Base-by-base conservation (phyloP, 2,888 invertebrate genomes). In the Molorchus minor region DNA sequence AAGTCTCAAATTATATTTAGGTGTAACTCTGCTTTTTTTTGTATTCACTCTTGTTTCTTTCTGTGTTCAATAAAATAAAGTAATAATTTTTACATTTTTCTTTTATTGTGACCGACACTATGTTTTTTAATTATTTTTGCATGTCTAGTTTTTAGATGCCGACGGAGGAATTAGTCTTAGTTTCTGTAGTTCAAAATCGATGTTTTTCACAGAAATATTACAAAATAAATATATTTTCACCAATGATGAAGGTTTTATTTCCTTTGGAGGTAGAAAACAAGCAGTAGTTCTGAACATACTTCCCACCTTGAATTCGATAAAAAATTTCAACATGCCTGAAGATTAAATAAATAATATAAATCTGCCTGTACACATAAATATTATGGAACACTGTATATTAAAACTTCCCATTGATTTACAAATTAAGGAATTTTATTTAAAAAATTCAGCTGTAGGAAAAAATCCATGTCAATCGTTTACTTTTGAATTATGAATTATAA, bases 31-130 rank as follows among this genome's bases (percentile, higher is more conserved):
- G 52, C 52, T 52, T 52, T 29, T 47, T 61, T 46, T 53, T 47
- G 53, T 40, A 61, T 62, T 61, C 57, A 12, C 60, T 60, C 58
- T 63, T 12, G 3, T 33, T n/a, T 63, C 65, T 62, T 56, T 64
- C 64, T 68, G 67, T 68, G 67, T 71, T 70, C 68, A 70, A 70
- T 69, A 68, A 71, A 71, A 47, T 63, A 33, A 41, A 56, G 66
- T 65, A 55, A 52, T 56, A n/a, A n/a, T n/a, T n/a, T n/a, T n/a
- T 59, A 47, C 41, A 20, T 59, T 61, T 58, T 58, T 57, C 64
- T 65, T 68, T 69, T 68, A 62, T 68, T 68, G 69, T 71, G 70
- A 65, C 69, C 29, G 45, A 49, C 58, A 61, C 35, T 21, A 41
- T 33, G 25, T 47, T 54, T 52, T 35, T 52, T 35, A 54, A 16